Percentiles rank a stretch among this genome's conserved stretches.
phyloP scores from a whole-genome alignment of 2,797 vertebrate genomes.

The Morelia viridis region DNA sequence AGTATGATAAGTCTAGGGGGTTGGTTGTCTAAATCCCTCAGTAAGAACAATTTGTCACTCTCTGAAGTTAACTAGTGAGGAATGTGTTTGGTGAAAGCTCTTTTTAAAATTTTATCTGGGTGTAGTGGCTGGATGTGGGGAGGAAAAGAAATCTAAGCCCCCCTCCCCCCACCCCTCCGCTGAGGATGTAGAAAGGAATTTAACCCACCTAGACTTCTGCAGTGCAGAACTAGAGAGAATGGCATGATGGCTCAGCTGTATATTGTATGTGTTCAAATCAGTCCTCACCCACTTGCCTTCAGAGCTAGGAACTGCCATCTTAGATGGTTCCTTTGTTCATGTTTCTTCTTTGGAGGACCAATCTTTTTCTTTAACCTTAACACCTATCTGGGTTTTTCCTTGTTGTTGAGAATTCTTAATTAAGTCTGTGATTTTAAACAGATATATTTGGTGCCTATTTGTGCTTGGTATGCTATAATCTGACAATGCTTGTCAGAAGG shows the following conservation, averaged over 20 bases:
- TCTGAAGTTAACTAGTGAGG: too few species aligned
- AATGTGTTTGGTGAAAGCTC: too few species aligned
- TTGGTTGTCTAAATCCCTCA: too few species aligned
- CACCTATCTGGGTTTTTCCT: background rate
- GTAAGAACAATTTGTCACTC: too few species aligned
- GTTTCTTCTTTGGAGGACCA: background rate
- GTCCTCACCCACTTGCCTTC: background rate
- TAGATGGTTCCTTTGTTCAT: background rate
- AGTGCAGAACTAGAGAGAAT: background rate
- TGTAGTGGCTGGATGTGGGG: background rate
- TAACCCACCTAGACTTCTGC: background rate
- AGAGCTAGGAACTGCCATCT: background rate
- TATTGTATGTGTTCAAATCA: background rate
- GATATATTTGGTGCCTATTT: background rate
- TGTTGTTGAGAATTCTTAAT: background rate
- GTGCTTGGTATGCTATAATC: background rate
- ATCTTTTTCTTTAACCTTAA: background rate
- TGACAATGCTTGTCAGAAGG: background rate
- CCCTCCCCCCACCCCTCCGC: fast-evolving
- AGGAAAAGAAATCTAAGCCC: background rate
- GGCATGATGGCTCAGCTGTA: background rate
- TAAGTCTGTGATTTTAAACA: background rate
- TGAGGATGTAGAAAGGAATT: background rate
- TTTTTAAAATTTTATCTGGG: background rate
- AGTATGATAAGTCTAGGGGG: too few species aligned